Evolutionary conservation across 1,140 invertebrate genomes (phyloP), one percentile per base, ranked within the genome.

Genomic region (Caenorhabditis latens): DNA sequence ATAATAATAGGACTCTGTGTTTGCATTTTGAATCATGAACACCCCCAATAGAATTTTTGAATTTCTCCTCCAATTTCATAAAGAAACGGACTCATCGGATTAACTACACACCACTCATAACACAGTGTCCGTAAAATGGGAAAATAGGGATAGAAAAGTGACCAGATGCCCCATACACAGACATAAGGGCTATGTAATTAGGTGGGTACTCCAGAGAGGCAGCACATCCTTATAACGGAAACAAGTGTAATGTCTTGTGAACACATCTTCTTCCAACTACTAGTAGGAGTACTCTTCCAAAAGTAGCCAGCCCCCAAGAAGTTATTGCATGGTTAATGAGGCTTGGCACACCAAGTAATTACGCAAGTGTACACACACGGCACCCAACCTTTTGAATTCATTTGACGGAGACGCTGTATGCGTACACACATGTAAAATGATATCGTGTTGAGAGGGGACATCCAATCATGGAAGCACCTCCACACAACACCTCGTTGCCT

Each of bases 261-360:
- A 8, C 14, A n/a, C n/a, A 11, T 63, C 11, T 40, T 63, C 24
- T 8, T 4, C 2, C 58, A 2, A 32, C 58, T n/a, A 9, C n/a
- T 63, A 19, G 24, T 6, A 46, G 16, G 42, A 71, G 14, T 19
- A n/a, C 16, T 43, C 63, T 40, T 65, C 40, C 40, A 16, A 42
- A 43, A 71, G 65, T 19, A 43, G 65, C 7, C 11, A 63, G 21
- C 5, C 9, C 5, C 9, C 5, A 63, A 79, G 71, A 79, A 48
- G 71, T 79, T 79, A 79, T 79, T 79, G 71, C 71, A 79, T 79
- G 71, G 71, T 48, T 79, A 79, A 79, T 79, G 71, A 79, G 71
- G 71, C 71, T 79, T 79, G 32, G 2, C 8, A 6, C 8, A 9
- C 9, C 16, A 19, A 79, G 71, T 79, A 79, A 79, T 79, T 79